Evolutionary conservation across 1,140 invertebrate genomes (phyloP).

Genomic region (Conus ventricosus): DNA sequence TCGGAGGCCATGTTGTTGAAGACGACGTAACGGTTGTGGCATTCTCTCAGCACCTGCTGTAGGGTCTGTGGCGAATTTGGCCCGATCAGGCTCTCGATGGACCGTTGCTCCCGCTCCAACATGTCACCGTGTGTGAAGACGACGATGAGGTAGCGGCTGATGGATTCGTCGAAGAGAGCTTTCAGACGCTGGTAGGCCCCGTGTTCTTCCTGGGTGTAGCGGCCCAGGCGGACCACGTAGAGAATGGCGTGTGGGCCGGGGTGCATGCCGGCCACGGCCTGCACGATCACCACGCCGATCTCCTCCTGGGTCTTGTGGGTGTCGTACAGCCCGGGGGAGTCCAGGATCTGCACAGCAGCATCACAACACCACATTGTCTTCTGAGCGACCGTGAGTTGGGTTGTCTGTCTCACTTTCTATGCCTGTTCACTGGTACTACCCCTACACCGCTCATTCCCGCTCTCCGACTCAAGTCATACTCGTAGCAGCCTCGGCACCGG

Average conservation of each 20-base stretch:
- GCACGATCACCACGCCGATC: slow-evolving; percentile 27
- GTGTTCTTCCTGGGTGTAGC: slow-evolving; percentile 38
- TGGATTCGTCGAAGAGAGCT: slow-evolving; percentile 34
- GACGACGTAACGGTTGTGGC: slow-evolving; percentile 19
- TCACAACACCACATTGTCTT: no score
- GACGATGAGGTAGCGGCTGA: slow-evolving; percentile 34
- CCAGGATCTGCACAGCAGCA: not conserved
- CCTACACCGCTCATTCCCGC: no score
- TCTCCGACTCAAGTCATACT: no score
- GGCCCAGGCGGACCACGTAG: slow-evolving; percentile 29
- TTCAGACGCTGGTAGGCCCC: slow-evolving; percentile 34
- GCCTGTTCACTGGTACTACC: no score
- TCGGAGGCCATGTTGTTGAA: slow-evolving; percentile 23
- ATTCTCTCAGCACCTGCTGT: slow-evolving; percentile 14
- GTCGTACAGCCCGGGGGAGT: slow-evolving; percentile 26
- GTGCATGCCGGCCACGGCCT: slow-evolving; percentile 36
- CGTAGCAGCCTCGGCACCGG: no score
- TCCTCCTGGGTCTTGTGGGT: slow-evolving; percentile 21
- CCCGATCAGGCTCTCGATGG: not conserved
- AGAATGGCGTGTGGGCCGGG: slow-evolving; percentile 44
- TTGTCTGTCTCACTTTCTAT: no score
- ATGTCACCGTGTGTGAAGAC: slow-evolving; percentile 38
- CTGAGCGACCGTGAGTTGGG: no score
- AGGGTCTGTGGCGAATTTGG: not conserved
- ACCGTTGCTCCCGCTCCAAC: slow-evolving; percentile 15